Percentiles rank a stretch among this genome's conserved stretches.
phyloP scores from a whole-genome alignment of 2,113 vertebrate genomes.

The Catagonus wagneri region DNA sequence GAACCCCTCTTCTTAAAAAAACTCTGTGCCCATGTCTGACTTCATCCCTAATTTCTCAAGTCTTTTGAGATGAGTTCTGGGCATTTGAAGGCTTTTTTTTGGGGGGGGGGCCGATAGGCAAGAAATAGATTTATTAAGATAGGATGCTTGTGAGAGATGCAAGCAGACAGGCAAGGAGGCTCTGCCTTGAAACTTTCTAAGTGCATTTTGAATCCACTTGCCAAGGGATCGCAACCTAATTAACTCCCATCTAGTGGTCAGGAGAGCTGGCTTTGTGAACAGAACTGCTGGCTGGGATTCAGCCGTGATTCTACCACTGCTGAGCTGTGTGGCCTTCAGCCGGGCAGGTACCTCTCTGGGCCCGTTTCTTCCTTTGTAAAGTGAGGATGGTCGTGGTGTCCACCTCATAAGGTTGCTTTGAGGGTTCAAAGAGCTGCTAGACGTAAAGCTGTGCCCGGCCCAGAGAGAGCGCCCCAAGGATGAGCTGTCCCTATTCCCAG shows the following conservation, averaged over 20 bases:
- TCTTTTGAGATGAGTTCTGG: neutral
- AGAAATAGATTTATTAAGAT: too few species aligned
- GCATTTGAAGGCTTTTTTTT: too few species aligned
- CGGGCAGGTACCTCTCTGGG: neutral
- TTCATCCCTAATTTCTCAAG: neutral
- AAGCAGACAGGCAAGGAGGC: too few species aligned
- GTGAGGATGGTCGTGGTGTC: neutral
- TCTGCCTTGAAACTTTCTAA: too few species aligned
- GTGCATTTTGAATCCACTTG: neutral
- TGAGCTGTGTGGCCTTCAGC: neutral
- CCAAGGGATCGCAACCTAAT: neutral
- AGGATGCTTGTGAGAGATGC: too few species aligned
- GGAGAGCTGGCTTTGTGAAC: neutral
- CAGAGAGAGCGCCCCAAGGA: neutral
- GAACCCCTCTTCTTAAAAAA: neutral
- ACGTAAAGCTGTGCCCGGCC: neutral
- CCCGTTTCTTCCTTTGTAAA: neutral
- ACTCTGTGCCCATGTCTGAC: neutral
- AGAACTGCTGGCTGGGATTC: rapidly evolving
- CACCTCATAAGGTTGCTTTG: too few species aligned
- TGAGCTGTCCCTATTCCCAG: neutral
- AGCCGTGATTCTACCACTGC: neutral
- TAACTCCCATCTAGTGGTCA: neutral
- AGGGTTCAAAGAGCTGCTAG: neutral
- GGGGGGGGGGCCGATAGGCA: too few species aligned